Evolutionary conservation across 92 coral and sea anemone genomes (phyloP).

Genomic region (Pocillopora grandis): DNA sequence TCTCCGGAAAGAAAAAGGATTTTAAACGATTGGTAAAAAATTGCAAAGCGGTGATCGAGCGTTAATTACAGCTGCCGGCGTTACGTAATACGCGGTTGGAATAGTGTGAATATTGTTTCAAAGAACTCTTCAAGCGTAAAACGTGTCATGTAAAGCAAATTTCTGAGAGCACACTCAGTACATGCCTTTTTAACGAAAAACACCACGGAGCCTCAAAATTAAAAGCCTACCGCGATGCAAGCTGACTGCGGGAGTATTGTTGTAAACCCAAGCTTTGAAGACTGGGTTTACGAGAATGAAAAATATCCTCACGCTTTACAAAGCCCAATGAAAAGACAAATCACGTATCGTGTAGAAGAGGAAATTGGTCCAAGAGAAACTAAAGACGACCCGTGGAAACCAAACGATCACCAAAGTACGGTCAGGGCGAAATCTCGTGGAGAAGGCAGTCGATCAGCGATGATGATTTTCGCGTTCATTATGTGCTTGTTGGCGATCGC

Average conservation of each 20-base stretch:
- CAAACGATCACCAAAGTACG: no score
- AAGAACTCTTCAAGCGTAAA: no score
- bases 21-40: no score
- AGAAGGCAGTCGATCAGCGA: constrained; percentile 5
- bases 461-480: not conserved
- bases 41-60: no score
- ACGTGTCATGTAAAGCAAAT: no score
- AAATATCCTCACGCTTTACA: not conserved
- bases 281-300: constrained; percentile 26
- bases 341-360: constrained; percentile 1
- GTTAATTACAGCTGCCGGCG: no score
- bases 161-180: no score
- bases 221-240: not conserved
- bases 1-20: no score
- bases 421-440: not conserved
- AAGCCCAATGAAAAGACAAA: constrained; percentile 20
- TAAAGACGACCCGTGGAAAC: constrained; percentile 14
- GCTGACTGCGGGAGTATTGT: constrained; percentile 5
- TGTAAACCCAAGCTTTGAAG: constrained; percentile 19
- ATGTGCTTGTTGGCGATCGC: constrained; percentile 8
- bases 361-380: constrained; percentile 10
- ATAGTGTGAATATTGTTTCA: no score
- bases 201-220: no score
- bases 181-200: no score
- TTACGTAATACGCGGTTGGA: no score